Conservation (phyloP, 1,140 invertebrate species). For the Achatina immaculata region DNA sequence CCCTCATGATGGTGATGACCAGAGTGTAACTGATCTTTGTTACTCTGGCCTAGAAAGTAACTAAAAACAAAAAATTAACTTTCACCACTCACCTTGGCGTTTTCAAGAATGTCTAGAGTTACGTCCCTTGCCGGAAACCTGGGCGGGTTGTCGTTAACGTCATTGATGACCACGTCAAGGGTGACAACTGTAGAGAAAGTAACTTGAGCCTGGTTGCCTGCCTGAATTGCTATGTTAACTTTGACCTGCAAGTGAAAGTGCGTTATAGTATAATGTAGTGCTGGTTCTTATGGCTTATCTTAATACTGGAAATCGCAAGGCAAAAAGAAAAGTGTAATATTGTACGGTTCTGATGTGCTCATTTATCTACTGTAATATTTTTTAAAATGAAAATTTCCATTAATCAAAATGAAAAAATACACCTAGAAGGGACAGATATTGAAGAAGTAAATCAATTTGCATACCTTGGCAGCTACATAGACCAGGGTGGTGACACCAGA, state of each 20-base stretch:
- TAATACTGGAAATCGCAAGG: background rate
- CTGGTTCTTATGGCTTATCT: background rate
- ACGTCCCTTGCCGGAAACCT: conserved; percentile 45
- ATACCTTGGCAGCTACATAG: no score
- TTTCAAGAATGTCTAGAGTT: conserved; percentile 46
- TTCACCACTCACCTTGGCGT: conserved; percentile 74
- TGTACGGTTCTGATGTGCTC: background rate
- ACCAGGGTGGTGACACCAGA: no score
- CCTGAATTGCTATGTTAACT: conserved; percentile 44
- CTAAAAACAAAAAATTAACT: background rate
- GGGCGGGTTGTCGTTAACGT: conserved; percentile 56
- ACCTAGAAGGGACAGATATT: no score
- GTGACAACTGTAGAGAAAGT: conserved; percentile 49
- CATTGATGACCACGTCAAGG: conserved; percentile 47
- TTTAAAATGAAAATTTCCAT: no score
- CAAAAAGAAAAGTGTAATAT: background rate
- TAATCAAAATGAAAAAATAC: no score
- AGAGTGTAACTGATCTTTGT: no score
- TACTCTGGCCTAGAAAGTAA: background rate
- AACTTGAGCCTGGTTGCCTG: conserved; percentile 19
- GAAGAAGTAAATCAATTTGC: no score
- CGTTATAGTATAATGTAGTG: background rate
- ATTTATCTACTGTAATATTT: background rate
- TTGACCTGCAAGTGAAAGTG: conserved; percentile 26
- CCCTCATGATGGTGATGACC: no score